Conservation (phyloP, 2,113 vertebrate species). For the Stercorarius parasiticus region DNA sequence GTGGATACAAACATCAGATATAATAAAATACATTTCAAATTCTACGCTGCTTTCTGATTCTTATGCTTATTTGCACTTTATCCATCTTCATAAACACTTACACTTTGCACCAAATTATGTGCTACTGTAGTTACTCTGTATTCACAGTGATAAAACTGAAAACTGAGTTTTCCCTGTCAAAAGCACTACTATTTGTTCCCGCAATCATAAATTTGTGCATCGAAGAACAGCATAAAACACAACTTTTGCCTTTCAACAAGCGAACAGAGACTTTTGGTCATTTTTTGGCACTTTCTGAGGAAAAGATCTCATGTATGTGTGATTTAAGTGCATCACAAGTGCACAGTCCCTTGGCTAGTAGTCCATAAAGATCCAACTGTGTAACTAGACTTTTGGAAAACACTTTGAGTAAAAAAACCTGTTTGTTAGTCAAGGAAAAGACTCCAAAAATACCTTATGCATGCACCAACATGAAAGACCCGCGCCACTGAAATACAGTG, state of each 20-base stretch:
- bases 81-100: not conserved
- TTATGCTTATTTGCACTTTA: not conserved
- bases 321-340: not conserved
- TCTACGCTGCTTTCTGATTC: not conserved
- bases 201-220: not conserved
- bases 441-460: not conserved
- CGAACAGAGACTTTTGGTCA: not conserved
- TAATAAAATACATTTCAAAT: not conserved
- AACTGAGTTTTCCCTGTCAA: not conserved
- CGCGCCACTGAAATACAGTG: not conserved
- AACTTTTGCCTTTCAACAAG: not conserved
- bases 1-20: not conserved
- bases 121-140: not conserved
- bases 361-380: not conserved
- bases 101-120: not conserved
- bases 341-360: not conserved
- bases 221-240: not conserved
- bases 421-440: not conserved
- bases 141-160: not conserved
- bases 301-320: not conserved
- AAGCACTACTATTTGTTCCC: not conserved
- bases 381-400: not conserved
- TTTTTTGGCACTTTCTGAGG: not conserved
- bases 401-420: not conserved
- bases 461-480: accelerated